phyloP scores from a whole-genome alignment of 2,113 vertebrate species.

The Urocynchramus pylzowi region DNA sequence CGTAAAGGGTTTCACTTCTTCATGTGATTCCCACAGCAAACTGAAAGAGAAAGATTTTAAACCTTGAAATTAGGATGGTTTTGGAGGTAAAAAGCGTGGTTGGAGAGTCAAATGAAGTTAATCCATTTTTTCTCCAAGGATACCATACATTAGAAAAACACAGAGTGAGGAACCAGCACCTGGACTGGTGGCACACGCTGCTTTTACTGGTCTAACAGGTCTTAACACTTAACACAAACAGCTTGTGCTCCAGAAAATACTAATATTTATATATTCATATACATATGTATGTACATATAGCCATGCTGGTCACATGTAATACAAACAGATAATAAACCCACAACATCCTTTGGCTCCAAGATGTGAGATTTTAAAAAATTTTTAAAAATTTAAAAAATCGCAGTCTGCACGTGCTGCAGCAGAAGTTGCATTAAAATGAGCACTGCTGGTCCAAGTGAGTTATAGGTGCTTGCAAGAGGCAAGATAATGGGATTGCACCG shows the following conservation, averaged over 20 bases:
- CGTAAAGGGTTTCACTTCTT: background rate
- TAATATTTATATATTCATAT: background rate
- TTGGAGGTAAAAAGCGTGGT: background rate
- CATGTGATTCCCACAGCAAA: background rate
- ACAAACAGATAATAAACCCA: background rate
- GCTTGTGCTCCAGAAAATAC: background rate
- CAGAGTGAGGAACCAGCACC: background rate
- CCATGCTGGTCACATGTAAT: background rate
- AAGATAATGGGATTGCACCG: background rate
- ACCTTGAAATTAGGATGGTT: background rate
- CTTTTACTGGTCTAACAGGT: background rate
- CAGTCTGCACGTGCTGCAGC: background rate
- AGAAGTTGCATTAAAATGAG: background rate
- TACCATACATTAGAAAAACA: background rate
- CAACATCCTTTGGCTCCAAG: background rate
- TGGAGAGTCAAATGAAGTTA: background rate
- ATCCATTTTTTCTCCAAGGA: background rate
- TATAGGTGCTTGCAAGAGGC: background rate
- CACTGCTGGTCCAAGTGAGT: background rate
- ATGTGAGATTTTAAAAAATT: background rate
- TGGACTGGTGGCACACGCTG: accelerated
- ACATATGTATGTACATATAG: accelerated
- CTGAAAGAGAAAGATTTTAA: background rate
- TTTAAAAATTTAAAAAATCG: background rate
- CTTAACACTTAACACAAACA: background rate